A percentile compares a stretch with the other conserved stretches of the same genome.
These are phyloP conservation scores for Siniperca undulata DNA, from an alignment of 2,797 vertebrate species.

Conservation along the genomic window DNA sequence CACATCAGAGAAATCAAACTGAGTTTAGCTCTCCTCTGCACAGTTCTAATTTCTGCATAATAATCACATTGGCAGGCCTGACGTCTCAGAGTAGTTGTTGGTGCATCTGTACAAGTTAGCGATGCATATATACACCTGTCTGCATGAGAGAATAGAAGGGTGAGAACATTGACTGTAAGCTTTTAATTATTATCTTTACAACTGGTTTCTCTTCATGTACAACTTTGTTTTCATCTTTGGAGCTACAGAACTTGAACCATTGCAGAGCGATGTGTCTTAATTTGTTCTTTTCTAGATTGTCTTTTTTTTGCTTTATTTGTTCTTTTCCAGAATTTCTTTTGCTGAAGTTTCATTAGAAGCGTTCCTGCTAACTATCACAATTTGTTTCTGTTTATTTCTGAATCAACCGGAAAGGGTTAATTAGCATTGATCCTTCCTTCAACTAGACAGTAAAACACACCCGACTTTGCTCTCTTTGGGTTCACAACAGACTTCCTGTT, in stretches of 20 bases:
- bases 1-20: conserved; percentile 46
- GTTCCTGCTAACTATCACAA: background rate
- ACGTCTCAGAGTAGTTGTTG: conserved; percentile 29
- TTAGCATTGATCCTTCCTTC: background rate
- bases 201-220: background rate
- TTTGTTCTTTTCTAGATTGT: conserved; percentile 1
- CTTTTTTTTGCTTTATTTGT: background rate
- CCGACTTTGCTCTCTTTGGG: background rate
- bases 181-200: conserved; percentile 28
- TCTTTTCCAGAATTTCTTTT: background rate
- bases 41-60: conserved; percentile 49
- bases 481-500: background rate
- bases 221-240: background rate
- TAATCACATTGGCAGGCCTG: conserved; percentile 49
- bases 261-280: background rate
- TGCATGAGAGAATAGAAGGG: background rate
- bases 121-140: conserved; percentile 16
- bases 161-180: background rate
- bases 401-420: background rate
- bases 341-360: background rate
- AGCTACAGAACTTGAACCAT: background rate
- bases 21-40: conserved; percentile 41
- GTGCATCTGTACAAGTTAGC: conserved; percentile 25
- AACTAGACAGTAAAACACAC: background rate
- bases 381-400: background rate